These are phyloP conservation scores for Sebastes matsubarae DNA, from an alignment of 2,797 vertebrate species.

Conservation along the genomic window DNA sequence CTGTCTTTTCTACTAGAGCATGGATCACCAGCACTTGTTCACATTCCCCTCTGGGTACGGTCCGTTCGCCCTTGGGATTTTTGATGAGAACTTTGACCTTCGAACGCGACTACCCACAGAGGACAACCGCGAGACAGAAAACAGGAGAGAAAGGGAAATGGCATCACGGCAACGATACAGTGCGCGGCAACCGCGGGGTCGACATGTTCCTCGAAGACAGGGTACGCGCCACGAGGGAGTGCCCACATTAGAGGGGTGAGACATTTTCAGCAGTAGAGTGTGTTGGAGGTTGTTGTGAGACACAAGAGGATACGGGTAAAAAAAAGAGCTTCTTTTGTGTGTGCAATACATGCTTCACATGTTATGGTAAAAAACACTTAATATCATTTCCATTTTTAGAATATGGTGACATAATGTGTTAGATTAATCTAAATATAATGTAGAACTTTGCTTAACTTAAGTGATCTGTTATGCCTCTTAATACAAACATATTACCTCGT, in stretches of 20 bases:
- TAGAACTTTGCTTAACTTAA: not conserved
- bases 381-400: not conserved
- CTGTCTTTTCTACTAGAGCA: conserved; percentile 75
- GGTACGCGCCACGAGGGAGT: conserved; percentile 91
- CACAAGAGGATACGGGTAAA: not conserved
- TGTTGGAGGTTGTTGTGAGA: not conserved
- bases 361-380: not conserved
- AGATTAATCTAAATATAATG: not conserved
- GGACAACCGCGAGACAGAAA: conserved; percentile 90
- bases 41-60: conserved; percentile 92
- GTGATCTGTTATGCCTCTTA: not conserved
- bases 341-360: not conserved
- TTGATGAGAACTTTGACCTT: conserved; percentile 94
- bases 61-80: conserved; percentile 93
- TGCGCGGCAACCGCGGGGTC: conserved; percentile 89
- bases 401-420: not conserved
- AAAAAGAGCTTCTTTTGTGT: not conserved
- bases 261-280: conserved; percentile 29
- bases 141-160: conserved; percentile 90
- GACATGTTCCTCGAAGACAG: conserved; percentile 88
- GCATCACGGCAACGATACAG: conserved; percentile 91
- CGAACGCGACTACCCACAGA: conserved; percentile 83
- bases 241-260: conserved; percentile 93
- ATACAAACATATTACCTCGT: not conserved
- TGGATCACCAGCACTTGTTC: conserved; percentile 93